Evolutionary conservation across 2,113 vertebrate genomes (phyloP), one percentile per base, ranked within the genome.

Genomic region (Drymodes brunneopygia): DNA sequence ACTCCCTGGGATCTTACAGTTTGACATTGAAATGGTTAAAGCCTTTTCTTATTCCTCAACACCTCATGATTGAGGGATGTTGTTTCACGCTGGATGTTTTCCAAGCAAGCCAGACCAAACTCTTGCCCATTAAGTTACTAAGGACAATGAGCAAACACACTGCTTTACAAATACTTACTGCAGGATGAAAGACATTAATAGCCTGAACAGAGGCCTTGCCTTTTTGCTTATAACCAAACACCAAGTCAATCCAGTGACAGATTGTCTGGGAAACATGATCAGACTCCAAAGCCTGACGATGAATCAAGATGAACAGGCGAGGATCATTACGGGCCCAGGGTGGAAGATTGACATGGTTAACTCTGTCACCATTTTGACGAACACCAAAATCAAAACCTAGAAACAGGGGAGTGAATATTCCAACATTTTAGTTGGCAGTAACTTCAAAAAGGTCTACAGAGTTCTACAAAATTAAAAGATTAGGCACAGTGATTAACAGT

Each of bases 141-240:
- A 83, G 31, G 19, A 82, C 47, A 64, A 65, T 6, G 17, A 79
- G 84, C 31, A 81, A 29, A 74, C 25, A n/a, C 6, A 11, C 22
- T 28, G 23, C 65, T 71, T 77, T 70, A 67, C n/a, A 75, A 65
- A 72, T 90, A 98, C 99, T 98, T 97, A 99, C 99, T 71, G 99
- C 99, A 44, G 99, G 99, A 95, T 99, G 99, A 95, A 99, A 99
- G 79, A 99, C 99, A 75, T 99, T 99, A 97, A 99, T 99, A 97
- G 99, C 99, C 70, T 99, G 99, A 81, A 99, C 99, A 2, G 99
- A 99, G 47, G 99, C 98, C 96, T 99, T 99, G 95, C 99, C 99
- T 97, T 99, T 99, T 95, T 99, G 99, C 94, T 99, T 99, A 88
- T 99, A 98, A 35, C 99, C 99, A 27, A 99, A 99, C 89, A 99